Conservation (phyloP, 2,888 invertebrate genomes). For the Lasioglossum villosulum region DNA sequence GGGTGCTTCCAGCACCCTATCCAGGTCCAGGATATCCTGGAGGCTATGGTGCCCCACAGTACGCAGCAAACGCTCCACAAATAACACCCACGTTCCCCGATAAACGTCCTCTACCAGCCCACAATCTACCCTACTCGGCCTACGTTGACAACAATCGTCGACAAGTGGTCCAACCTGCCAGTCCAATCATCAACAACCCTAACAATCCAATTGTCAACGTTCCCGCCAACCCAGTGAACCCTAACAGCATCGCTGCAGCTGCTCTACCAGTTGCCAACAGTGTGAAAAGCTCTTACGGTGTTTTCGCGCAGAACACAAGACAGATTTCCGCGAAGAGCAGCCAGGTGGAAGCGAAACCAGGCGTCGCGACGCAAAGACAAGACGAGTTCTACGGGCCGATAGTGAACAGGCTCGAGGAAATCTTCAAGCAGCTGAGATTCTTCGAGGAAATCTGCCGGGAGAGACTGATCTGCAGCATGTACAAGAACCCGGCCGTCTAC, state of each 20-base stretch:
- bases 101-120: slow-evolving; percentile 68
- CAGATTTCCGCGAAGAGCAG: slow-evolving; percentile 50
- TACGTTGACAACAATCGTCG: slow-evolving; percentile 77
- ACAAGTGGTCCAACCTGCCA: slow-evolving; percentile 39
- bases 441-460: slow-evolving; percentile 91
- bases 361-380: slow-evolving; percentile 67
- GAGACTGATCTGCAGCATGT: slow-evolving; percentile 93
- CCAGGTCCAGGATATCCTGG: slow-evolving; percentile 42
- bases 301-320: slow-evolving; percentile 48
- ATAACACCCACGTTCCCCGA: slow-evolving; percentile 66
- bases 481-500: slow-evolving; percentile 92
- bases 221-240: slow-evolving; percentile 27
- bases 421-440: slow-evolving; percentile 90
- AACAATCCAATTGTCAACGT: slow-evolving; percentile 25
- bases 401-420: slow-evolving; percentile 91
- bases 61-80: slow-evolving; percentile 68
- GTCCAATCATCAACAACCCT: not conserved
- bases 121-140: slow-evolving; percentile 80
- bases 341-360: slow-evolving; percentile 49
- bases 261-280: slow-evolving; percentile 46
- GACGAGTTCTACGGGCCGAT: slow-evolving; percentile 91
- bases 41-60: slow-evolving; percentile 70
- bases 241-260: slow-evolving; percentile 39
- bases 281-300: slow-evolving; percentile 59
- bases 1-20: slow-evolving; percentile 51